Base-by-base conservation (phyloP, 1,140 invertebrate genomes). In the Caerostris extrusa region DNA sequence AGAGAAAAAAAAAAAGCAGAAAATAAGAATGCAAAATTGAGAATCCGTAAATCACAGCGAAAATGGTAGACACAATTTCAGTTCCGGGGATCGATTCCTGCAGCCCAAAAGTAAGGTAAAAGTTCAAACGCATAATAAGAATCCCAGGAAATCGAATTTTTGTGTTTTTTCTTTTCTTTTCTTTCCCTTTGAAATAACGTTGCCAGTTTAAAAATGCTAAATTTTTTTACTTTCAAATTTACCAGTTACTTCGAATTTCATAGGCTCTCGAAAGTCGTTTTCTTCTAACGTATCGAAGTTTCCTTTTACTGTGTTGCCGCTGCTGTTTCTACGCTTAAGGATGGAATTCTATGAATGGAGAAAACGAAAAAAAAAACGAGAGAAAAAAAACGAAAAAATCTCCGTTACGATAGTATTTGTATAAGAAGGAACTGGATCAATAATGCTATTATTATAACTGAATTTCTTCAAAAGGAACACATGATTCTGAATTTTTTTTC, bases 211-310 rank as follows among this genome's bases (percentile, higher is more conserved):
- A 91, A 61, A 91, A 91, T 91, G 90, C 77, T 53, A 77, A 90
- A 77, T 77, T 90, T 77, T n/a, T 55, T 61, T 90, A 82, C 90
- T 91, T 91, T 90, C 55, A 91, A 91, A 91, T 91, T 91, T 91
- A 91, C 90, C 90, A 91, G 90, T 91, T 91, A 91, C 90, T 91
- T 91, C 90, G 90, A 91, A 91, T 91, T 91, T 91, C 90, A 91
- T 91, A 91, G 90, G 3, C 12, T 91, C 34, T 81, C 19, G 90
- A 90, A 61, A 50, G 50, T 71, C 57, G 71, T 91, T 90, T 90
- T 77, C 88, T 90, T 57, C 61, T 88, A 67, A 88, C 12, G 50
- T 53, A 77, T 77, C 71, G 8, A 77, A 77, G 34, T 77, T 77
- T 77, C 34, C 71, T 77, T 50, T 77, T 77, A 77, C 71, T 77